phyloP scores from a whole-genome alignment of 2,113 vertebrate species.

The Grallaria varia region DNA sequence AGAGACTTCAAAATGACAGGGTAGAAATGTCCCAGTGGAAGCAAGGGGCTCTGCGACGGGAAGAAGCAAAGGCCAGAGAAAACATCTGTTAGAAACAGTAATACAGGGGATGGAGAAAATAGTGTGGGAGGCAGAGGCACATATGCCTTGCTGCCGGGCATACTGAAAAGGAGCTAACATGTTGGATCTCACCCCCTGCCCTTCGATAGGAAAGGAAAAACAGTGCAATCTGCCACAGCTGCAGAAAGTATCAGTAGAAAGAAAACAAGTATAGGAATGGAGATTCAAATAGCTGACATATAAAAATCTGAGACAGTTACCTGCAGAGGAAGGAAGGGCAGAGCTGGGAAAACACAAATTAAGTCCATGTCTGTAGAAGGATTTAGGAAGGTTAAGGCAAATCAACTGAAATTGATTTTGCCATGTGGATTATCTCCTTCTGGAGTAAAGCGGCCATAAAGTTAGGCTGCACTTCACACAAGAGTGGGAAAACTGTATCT shows the following conservation, averaged over 20 bases:
- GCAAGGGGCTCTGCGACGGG: background rate
- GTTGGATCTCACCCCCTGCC: background rate
- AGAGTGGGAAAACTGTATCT: background rate
- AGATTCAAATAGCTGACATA: background rate
- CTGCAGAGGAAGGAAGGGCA: constrained; percentile 12
- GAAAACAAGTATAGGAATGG: background rate
- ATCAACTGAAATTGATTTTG: background rate
- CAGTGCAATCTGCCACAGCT: constrained; percentile 42
- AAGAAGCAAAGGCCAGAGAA: constrained; percentile 28
- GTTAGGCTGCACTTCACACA: background rate
- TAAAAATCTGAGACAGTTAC: background rate
- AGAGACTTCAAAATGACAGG: background rate
- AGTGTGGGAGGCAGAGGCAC: constrained; percentile 4
- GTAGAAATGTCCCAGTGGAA: background rate
- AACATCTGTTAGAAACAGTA: constrained; percentile 36
- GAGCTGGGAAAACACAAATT: background rate
- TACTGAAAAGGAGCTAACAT: background rate
- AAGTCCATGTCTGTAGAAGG: background rate
- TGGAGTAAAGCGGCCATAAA: background rate
- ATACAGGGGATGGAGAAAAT: background rate
- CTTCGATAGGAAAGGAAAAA: background rate
- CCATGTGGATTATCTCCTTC: background rate
- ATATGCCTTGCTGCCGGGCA: constrained; percentile 17
- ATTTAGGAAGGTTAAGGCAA: background rate
- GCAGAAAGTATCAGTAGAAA: background rate